phyloP scores from a whole-genome alignment of 1,140 invertebrate species.

The Sycobia sp. region DNA sequence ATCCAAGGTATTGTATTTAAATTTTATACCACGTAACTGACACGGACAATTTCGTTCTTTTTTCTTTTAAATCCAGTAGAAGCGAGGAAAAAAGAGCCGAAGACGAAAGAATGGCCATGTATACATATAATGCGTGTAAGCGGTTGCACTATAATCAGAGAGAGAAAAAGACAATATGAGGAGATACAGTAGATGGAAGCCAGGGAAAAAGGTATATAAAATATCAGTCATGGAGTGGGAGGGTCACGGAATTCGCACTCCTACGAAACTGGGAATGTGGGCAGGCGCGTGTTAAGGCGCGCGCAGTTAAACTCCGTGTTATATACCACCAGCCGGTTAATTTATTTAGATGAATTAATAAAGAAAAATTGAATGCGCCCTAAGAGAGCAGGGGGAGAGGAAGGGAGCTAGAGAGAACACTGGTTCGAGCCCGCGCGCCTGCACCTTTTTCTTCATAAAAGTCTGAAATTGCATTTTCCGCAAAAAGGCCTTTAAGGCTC shows the following conservation, averaged over 20 bases:
- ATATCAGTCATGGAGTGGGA: no score
- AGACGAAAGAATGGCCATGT: no score
- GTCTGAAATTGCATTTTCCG: slow-evolving; percentile 16
- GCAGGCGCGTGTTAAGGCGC: not conserved
- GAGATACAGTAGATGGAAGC: no score
- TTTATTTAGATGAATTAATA: slow-evolving; percentile 17
- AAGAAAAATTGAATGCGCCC: not conserved
- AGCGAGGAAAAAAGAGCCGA: not conserved
- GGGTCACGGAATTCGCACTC: not conserved
- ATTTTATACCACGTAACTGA: no score
- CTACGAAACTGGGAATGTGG: not conserved
- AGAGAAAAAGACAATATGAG: no score
- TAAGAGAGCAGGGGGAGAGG: no score
- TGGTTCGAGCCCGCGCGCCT: not conserved
- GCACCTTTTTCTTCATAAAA: not conserved
- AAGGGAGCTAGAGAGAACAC: no score
- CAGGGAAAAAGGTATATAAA: not conserved
- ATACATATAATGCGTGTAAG: not conserved
- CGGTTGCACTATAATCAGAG: no score
- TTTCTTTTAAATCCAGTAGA: no score
- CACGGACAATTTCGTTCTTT: no score
- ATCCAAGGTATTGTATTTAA: slow-evolving; percentile 10
- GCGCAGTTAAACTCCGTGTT: no score
- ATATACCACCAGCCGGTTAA: no score
- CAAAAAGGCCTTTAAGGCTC: not conserved